These are phyloP conservation scores for Dilophus febrilis DNA, from an alignment of 2,888 invertebrate species.

Conservation along the genomic window DNA sequence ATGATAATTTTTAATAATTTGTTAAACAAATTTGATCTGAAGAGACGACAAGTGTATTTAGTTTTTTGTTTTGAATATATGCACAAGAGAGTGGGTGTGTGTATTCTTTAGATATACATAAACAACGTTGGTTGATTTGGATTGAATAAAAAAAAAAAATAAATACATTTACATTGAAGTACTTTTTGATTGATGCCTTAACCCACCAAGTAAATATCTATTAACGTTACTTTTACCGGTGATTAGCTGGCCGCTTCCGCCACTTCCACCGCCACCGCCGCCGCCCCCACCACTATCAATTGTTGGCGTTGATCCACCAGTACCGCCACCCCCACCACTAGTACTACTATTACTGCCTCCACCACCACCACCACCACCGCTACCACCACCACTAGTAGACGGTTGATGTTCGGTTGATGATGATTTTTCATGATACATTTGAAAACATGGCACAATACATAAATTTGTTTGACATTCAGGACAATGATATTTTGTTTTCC, in stretches of 20 bases:
- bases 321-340: not conserved
- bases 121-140: too few species aligned
- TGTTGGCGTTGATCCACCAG: too few species aligned
- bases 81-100: too few species aligned
- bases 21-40: too few species aligned
- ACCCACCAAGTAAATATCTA: too few species aligned
- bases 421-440: slow-evolving; percentile 56
- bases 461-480: slow-evolving; percentile 79
- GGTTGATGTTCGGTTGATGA: slow-evolving; percentile 1
- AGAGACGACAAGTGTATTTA: too few species aligned
- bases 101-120: too few species aligned
- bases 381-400: not conserved
- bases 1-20: too few species aligned
- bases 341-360: not conserved
- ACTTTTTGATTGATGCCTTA: slow-evolving; percentile 25
- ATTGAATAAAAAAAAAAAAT: too few species aligned
- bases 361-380: too few species aligned
- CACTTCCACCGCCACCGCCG: slow-evolving; percentile 8
- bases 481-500: slow-evolving; percentile 81
- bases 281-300: not conserved
- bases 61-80: too few species aligned
- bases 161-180: slow-evolving; percentile 26
- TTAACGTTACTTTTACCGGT: too few species aligned
- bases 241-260: not conserved
- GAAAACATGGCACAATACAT: slow-evolving; percentile 80